Percentiles rank a stretch among this genome's conserved stretches.
phyloP scores from a whole-genome alignment of 1,140 invertebrate species.

The Melipona quadrifasciata region DNA sequence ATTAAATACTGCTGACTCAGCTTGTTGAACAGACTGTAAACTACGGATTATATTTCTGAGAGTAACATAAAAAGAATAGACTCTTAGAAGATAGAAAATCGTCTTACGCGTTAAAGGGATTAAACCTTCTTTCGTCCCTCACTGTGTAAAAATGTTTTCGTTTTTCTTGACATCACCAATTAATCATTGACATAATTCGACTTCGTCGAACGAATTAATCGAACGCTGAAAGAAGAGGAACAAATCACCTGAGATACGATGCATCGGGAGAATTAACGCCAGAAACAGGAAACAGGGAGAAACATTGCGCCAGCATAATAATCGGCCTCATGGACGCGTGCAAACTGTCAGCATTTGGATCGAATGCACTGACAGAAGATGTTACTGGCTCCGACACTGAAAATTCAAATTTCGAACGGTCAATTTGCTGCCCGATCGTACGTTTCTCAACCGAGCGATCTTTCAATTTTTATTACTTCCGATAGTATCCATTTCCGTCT shows the following conservation, averaged over 20 bases:
- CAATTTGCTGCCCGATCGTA: not conserved
- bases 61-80: too few relatives aligned
- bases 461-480: conserved; percentile 46
- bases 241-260: conserved; percentile 73
- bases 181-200: too few relatives aligned
- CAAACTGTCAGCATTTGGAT: conserved; percentile 71
- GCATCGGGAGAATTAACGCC: conserved; percentile 76
- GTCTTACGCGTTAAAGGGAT: too few relatives aligned
- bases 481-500: conserved; percentile 20
- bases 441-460: not conserved
- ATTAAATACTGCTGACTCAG: too few relatives aligned
- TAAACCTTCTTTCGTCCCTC: too few relatives aligned
- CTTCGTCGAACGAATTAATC: too few relatives aligned
- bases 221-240: not conserved
- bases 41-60: too few relatives aligned
- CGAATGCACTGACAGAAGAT: conserved; percentile 13
- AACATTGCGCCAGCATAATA: conserved; percentile 80
- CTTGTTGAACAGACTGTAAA: too few relatives aligned
- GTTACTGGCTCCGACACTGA: conserved; percentile 65
- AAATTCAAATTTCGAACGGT: not conserved
- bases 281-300: conserved; percentile 80
- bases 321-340: conserved; percentile 78
- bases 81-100: too few relatives aligned
- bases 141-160: too few relatives aligned
- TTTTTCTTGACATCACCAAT: too few relatives aligned